Base-by-base conservation (phyloP, 2,888 invertebrate genomes). In the Dyspetes luteomarginatus region DNA sequence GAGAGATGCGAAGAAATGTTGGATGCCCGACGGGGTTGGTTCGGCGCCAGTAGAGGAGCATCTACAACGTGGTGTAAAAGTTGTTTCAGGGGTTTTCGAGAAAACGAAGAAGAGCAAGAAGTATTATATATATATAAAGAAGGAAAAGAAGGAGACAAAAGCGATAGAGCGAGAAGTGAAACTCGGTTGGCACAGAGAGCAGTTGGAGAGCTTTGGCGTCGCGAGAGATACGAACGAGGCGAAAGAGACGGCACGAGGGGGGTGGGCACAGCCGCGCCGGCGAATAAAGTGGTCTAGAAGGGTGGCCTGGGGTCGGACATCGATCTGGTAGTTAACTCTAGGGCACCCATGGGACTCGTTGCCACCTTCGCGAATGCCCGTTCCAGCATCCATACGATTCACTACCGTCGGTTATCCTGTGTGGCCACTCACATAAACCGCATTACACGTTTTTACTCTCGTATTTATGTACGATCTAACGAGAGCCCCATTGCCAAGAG, bases 271-370 rank as follows among this genome's bases (percentile, higher is more conserved):
- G 69, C 75, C 45, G 52, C 45, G n/a, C n/a, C n/a, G 50, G 71
- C 65, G 75, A 82, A 78, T 78, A 73, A 82, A 78, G 78, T 78
- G 78, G 65, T 67, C 71, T 79, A 81, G 75, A 68, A 80, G 81
- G 82, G 82, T 77, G 52, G 65, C 73, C n/a, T 83, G 85, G 88
- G 88, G 89, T 88, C 84, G 87, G 86, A 90, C 91, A 91, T 91
- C 90, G 91, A 91, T 91, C 91, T 89, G 89, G 89, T 88, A 90
- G 91, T 91, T 91, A 91, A 91, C 89, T 89, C 87, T 82, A 91
- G 86, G 87, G 89, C 88, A 84, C 91, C 89, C 91, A 24, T 56
- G 91, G 86, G 91, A 91, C 91, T 91, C 91, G 90, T 91, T 91
- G 90, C 87, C 87, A 87, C 88, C 87, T 86, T 86, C 86, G 85